Evolutionary conservation across 2,797 vertebrate genomes (phyloP).

Genomic region (Pangasius larnaudii): DNA sequence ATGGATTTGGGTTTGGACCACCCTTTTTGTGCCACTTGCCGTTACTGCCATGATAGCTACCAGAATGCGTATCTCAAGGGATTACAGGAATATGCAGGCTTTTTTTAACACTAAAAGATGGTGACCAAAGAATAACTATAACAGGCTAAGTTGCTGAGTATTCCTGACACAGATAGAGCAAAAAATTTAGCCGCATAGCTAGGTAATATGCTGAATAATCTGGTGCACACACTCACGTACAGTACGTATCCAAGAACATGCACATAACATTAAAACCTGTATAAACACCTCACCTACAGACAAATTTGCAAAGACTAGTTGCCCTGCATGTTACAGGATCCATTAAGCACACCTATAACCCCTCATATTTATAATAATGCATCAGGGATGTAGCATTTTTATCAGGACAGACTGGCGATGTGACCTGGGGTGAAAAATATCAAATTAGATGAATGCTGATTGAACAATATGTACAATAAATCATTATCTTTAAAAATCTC

Average conservation of each 20-base stretch:
- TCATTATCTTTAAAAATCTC: conserved; percentile 41
- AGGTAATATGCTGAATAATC: neutral
- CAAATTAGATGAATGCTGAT: conserved; percentile 33
- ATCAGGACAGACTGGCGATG: neutral
- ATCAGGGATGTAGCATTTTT: neutral
- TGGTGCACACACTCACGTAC: conserved; percentile 22
- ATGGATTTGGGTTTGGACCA: neutral
- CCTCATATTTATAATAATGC: neutral
- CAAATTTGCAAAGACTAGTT: neutral
- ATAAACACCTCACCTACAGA: neutral
- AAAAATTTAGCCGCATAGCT: neutral
- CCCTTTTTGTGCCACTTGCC: neutral
- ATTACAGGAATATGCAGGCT: neutral
- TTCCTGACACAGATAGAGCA: neutral
- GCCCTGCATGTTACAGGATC: neutral
- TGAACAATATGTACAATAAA: conserved; percentile 20
- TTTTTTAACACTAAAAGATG: neutral
- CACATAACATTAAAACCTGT: neutral
- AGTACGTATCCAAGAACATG: neutral
- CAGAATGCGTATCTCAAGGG: neutral
- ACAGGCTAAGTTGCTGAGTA: neutral
- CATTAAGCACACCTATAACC: neutral
- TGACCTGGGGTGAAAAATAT: neutral
- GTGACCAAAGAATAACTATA: neutral
- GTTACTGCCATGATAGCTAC: neutral